phyloP scores from a whole-genome alignment of 2,797 vertebrate genomes.

The Lepus oiostolus region DNA sequence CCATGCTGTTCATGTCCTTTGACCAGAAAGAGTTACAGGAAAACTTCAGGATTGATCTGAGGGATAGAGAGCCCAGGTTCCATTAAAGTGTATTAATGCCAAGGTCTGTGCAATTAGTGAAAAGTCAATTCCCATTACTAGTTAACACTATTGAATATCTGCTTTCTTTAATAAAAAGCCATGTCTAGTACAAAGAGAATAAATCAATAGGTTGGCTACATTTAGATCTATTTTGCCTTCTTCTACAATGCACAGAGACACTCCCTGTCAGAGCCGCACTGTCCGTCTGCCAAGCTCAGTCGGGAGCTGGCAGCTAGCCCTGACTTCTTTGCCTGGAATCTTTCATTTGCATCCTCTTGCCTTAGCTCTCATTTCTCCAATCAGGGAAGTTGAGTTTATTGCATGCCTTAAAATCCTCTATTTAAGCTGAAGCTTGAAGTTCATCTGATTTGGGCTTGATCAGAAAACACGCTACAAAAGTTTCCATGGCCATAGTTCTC shows the following conservation, averaged over 20 bases:
- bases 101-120: constrained; percentile 96
- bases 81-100: constrained; percentile 96
- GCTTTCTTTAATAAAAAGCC: constrained; percentile 97
- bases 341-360: constrained; percentile 37
- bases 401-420: not conserved
- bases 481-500: not conserved
- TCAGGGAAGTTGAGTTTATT: constrained; percentile 56
- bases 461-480: not conserved
- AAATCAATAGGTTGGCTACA: constrained; percentile 92
- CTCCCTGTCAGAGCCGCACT: constrained; percentile 44
- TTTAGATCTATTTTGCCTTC: constrained; percentile 88
- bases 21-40: constrained; percentile 83
- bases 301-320: constrained; percentile 66
- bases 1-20: constrained; percentile 83
- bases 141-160: constrained; percentile 97
- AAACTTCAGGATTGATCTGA: constrained; percentile 92
- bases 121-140: constrained; percentile 98
- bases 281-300: constrained; percentile 61
- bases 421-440: constrained; percentile 6
- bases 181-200: constrained; percentile 91
- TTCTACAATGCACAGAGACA: constrained; percentile 81
- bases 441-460: constrained; percentile 27
- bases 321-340: constrained; percentile 38
- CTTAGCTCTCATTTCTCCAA: constrained; percentile 62
- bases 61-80: constrained; percentile 91